phyloP scores from a whole-genome alignment of 2,797 vertebrate species.

The Oophaga sylvatica region DNA sequence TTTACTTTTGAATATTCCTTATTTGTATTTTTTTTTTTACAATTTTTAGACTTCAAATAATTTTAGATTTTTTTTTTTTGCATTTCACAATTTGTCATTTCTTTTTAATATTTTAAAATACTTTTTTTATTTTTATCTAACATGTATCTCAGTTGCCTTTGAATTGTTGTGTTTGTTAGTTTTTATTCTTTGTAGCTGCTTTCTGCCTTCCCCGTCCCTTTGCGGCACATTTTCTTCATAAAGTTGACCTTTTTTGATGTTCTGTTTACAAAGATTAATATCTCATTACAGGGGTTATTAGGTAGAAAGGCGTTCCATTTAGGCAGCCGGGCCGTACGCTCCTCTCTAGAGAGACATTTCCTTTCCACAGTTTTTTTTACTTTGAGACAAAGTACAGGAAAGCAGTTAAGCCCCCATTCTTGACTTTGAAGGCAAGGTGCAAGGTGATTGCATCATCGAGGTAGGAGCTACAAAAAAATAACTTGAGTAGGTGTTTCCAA shows the following conservation, averaged over 20 bases:
- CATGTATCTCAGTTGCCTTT: not conserved
- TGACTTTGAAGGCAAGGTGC: slow-evolving; percentile 33
- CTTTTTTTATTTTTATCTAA: not conserved
- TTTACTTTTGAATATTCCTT: no score
- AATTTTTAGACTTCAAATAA: not conserved
- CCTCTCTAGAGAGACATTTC: slow-evolving; percentile 43
- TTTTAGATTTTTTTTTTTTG: not conserved
- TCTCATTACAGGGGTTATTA: slow-evolving; percentile 32
- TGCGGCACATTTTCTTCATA: slow-evolving; percentile 23
- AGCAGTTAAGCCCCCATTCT: slow-evolving; percentile 15
- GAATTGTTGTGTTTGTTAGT: not conserved
- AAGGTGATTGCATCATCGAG: slow-evolving; percentile 35
- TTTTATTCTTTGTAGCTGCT: not conserved
- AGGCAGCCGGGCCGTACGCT: slow-evolving; percentile 3
- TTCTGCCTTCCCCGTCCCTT: not conserved
- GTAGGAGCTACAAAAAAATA: slow-evolving; percentile 32
- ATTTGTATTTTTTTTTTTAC: no score
- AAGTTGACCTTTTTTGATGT: slow-evolving; percentile 23
- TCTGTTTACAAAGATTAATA: slow-evolving; percentile 43
- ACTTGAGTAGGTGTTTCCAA: slow-evolving; percentile 39
- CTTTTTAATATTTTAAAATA: not conserved
- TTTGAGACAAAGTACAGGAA: slow-evolving; percentile 28
- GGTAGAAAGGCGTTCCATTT: slow-evolving; percentile 43
- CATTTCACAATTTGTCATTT: not conserved
- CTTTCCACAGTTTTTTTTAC: slow-evolving; percentile 4